Conservation (phyloP, 2,113 vertebrate genomes). For the Anguilla japonica region DNA sequence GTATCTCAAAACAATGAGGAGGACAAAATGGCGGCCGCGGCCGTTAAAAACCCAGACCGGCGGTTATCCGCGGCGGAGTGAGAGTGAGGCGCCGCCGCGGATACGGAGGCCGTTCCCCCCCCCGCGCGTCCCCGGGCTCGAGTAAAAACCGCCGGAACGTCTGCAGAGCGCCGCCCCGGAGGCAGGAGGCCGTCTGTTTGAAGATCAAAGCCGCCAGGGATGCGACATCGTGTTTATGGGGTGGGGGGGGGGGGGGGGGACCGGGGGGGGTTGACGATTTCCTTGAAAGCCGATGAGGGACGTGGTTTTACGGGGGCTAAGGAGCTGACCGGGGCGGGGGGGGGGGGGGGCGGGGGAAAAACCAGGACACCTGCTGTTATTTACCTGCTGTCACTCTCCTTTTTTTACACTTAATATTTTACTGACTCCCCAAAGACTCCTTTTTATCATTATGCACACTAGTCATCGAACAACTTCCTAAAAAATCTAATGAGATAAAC, state of each 20-base stretch:
- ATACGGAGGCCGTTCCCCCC: no score
- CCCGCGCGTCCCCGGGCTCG: constrained; percentile 33
- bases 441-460: no score
- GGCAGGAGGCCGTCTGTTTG: constrained; percentile 40
- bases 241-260: constrained; percentile 19
- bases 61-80: background rate
- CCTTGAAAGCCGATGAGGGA: constrained; percentile 2
- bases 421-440: no score
- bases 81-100: background rate
- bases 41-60: background rate
- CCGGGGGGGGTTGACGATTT: constrained; percentile 39
- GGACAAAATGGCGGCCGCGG: background rate
- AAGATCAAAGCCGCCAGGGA: constrained; percentile 44
- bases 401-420: no score
- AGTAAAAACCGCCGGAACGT: constrained; percentile 38
- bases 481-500: no score
- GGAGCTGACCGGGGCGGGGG: background rate
- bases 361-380: background rate
- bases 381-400: background rate
- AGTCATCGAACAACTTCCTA: no score
- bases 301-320: background rate
- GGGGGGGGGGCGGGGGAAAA: background rate
- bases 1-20: background rate
- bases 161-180: constrained; percentile 32
- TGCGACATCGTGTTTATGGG: constrained; percentile 45